These are phyloP conservation scores for Drosophila demipolita DNA, from an alignment of 2,888 invertebrate genomes.

Conservation along the genomic window DNA sequence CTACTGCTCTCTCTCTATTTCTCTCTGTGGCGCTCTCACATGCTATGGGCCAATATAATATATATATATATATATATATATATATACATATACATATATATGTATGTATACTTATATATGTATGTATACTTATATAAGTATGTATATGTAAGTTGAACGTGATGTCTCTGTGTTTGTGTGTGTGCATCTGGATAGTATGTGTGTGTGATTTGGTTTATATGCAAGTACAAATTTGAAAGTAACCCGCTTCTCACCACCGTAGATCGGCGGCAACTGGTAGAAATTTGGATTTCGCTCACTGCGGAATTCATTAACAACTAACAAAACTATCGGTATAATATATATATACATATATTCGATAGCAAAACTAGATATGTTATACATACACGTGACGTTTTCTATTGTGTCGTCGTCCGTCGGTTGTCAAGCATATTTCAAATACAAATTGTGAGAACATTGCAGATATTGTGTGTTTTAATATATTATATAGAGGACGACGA, in stretches of 20 bases:
- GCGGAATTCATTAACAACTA: constrained; percentile 49
- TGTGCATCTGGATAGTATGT: constrained; percentile 21
- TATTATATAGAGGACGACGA: constrained; percentile 2
- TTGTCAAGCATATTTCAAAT: constrained; percentile 49
- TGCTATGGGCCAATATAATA: constrained; percentile 61
- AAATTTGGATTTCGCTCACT: constrained; percentile 47
- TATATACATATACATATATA: constrained; percentile 28
- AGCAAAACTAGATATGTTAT: constrained; percentile 68
- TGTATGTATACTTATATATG: constrained; percentile 22
- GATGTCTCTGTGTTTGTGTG: constrained; percentile 30
- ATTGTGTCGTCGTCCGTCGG: constrained; percentile 30
- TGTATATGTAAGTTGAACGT: constrained; percentile 51
- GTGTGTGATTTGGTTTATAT: constrained; percentile 76
- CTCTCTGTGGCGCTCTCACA: constrained; percentile 68
- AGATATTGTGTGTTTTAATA: constrained; percentile 12
- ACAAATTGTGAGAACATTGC: constrained; percentile 28
- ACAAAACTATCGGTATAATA: constrained; percentile 52
- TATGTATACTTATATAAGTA: constrained; percentile 31
- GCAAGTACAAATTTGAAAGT: constrained; percentile 79
- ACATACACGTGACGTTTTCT: constrained; percentile 77
- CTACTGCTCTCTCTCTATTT: constrained; percentile 60
- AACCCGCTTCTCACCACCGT: constrained; percentile 80
- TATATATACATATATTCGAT: constrained; percentile 35
- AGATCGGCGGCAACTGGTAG: constrained; percentile 68
- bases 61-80: constrained; percentile 41